phyloP scores from a whole-genome alignment of 2,888 invertebrate species.

The Anoplius nigerrimus region DNA sequence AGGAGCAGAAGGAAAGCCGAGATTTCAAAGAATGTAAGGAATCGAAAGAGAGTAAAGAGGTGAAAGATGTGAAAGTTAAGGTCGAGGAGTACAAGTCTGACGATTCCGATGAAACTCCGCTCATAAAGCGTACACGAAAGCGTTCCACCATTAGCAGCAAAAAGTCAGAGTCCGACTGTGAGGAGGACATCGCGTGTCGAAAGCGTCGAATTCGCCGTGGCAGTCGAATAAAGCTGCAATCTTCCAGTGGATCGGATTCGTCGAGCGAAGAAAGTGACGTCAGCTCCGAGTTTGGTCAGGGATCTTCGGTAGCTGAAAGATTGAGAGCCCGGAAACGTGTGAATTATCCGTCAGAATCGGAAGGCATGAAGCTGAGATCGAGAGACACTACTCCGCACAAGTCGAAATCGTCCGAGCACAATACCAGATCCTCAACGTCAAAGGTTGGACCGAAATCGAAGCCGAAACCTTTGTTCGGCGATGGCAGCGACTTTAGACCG shows the following conservation, averaged over 20 bases:
- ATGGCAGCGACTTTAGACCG: constrained; percentile 84
- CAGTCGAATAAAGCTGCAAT: constrained; percentile 68
- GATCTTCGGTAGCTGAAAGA: constrained; percentile 68
- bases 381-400: constrained; percentile 67
- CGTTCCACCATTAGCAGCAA: constrained; percentile 42
- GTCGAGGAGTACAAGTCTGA: constrained; percentile 53
- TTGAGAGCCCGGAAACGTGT: constrained; percentile 68
- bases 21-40: not conserved
- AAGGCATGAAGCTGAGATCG: constrained; percentile 69
- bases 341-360: constrained; percentile 53
- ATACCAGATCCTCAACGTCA: constrained; percentile 69
- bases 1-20: too few relatives aligned
- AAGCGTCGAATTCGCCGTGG: constrained; percentile 67
- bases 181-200: constrained; percentile 63
- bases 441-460: constrained; percentile 61
- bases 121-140: constrained; percentile 64
- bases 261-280: constrained; percentile 66
- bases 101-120: constrained; percentile 66
- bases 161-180: constrained; percentile 62
- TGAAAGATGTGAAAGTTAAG: not conserved
- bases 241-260: constrained; percentile 68
- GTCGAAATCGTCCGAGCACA: constrained; percentile 56
- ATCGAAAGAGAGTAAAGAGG: constrained; percentile 56
- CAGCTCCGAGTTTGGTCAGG: constrained; percentile 58
- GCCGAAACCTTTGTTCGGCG: constrained; percentile 81